Conservation (phyloP, 2,888 invertebrate species). For the Chrysolina haemoptera region DNA sequence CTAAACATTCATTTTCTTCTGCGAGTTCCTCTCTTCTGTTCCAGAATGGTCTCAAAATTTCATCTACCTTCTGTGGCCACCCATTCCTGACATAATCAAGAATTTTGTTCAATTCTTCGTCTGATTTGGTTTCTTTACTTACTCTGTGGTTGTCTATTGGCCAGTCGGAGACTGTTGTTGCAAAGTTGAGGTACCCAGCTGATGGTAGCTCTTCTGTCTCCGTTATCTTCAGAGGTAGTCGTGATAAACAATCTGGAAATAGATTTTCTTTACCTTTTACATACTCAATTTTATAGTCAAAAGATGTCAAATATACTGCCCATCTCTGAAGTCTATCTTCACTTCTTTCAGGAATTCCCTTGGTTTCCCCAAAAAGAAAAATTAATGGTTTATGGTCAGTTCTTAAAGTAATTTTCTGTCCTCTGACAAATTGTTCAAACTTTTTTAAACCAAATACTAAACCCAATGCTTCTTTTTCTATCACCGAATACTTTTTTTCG, state of each 20-base stretch:
- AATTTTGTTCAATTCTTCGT: neutral
- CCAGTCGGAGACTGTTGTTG: slow-evolving; percentile 22
- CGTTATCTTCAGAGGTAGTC: slow-evolving; percentile 24
- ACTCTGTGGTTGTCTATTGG: slow-evolving; percentile 28
- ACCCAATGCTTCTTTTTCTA: slow-evolving; percentile 23
- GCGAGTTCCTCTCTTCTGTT: slow-evolving; percentile 30
- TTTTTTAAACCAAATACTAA: neutral
- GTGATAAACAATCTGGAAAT: slow-evolving; percentile 18
- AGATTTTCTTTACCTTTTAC: slow-evolving; percentile 30
- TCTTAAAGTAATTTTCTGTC: neutral
- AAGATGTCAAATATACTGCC: slow-evolving; percentile 38
- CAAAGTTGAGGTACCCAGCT: slow-evolving; percentile 28
- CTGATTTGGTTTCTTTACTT: neutral
- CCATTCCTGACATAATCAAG: neutral
- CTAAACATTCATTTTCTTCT: neutral
- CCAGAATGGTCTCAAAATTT: neutral
- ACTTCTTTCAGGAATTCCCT: neutral
- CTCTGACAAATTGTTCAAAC: neutral
- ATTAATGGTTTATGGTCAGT: neutral
- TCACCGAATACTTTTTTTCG: slow-evolving; percentile 23
- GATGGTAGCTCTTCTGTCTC: slow-evolving; percentile 3
- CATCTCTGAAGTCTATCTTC: slow-evolving; percentile 60
- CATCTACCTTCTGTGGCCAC: neutral
- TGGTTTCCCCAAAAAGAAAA: neutral
- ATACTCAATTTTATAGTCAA: slow-evolving; percentile 34